A percentile compares a stretch with the other conserved stretches of the same genome.
phyloP scores from a whole-genome alignment of 2,888 invertebrate species.

The Craniophora ligustri region DNA sequence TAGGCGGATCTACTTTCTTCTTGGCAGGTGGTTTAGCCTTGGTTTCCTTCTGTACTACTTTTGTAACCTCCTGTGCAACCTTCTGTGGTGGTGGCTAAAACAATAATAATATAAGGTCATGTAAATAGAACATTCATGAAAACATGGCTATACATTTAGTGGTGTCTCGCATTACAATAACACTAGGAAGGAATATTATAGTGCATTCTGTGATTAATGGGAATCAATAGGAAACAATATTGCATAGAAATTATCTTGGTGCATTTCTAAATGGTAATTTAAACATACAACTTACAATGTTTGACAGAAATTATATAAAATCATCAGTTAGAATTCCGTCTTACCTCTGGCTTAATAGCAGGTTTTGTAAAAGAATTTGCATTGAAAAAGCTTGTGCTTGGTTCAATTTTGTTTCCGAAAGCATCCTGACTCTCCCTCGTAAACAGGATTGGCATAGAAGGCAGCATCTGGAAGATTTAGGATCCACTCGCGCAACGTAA shows the following conservation, averaged over 20 bases:
- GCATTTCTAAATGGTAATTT: conserved; percentile 8
- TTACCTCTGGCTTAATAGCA: conserved; percentile 74
- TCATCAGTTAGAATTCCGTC: conserved; percentile 59
- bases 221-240: conserved; percentile 4
- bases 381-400: conserved; percentile 80
- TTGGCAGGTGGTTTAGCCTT: conserved; percentile 64
- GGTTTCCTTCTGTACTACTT: conserved; percentile 58
- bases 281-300: conserved; percentile 18
- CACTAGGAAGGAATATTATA: too few relatives aligned
- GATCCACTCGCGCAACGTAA: conserved; percentile 64
- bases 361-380: conserved; percentile 70
- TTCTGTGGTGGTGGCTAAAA: conserved; percentile 68
- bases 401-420: conserved; percentile 82
- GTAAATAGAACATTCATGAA: conserved; percentile 55
- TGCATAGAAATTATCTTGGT: conserved; percentile 15
- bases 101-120: conserved; percentile 56
- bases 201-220: neutral
- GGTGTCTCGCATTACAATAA: too few relatives aligned
- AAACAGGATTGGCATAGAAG: conserved; percentile 86
- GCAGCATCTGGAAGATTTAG: conserved; percentile 81
- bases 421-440: conserved; percentile 85
- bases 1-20: conserved; percentile 73
- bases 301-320: conserved; percentile 53
- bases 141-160: conserved; percentile 69
- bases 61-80: conserved; percentile 57